Evolutionary conservation across 2,113 vertebrate genomes (phyloP).

Genomic region (Hippocampus mohnikei): DNA sequence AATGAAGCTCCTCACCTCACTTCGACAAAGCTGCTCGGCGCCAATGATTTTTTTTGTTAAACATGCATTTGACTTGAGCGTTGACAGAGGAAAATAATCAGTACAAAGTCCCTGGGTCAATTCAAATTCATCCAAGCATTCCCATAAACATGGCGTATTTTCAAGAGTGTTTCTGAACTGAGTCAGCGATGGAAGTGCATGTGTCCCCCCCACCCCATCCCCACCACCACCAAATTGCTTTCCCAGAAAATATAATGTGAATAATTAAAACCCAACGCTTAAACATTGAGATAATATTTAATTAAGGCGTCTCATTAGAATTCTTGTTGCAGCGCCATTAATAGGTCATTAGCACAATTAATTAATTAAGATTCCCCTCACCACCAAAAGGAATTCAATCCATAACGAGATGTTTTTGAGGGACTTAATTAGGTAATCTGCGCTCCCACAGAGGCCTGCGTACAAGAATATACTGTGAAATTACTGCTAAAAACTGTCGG

Average conservation of each 20-base stretch:
- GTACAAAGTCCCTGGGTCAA: neutral
- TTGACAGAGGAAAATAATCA: too few relatives aligned
- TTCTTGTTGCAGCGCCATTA: constrained; percentile 67
- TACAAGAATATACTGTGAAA: constrained; percentile 48
- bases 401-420: constrained; percentile 74
- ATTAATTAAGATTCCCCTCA: constrained; percentile 73
- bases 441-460: constrained; percentile 43
- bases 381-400: constrained; percentile 72
- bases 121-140: neutral
- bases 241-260: constrained; percentile 73
- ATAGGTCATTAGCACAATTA: constrained; percentile 76
- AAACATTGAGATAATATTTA: constrained; percentile 81
- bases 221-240: constrained; percentile 60
- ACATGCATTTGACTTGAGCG: too few relatives aligned
- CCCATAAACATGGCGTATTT: neutral
- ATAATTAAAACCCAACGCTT: constrained; percentile 78
- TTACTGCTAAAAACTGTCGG: constrained; percentile 48
- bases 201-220: too few relatives aligned
- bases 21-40: too few relatives aligned
- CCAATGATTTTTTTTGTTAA: too few relatives aligned
- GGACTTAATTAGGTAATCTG: constrained; percentile 74
- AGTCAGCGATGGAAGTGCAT: neutral
- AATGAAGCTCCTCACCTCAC: neutral
- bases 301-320: constrained; percentile 77
- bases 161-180: neutral